A percentile compares a stretch with the other conserved stretches of the same genome.
phyloP scores from a whole-genome alignment of 1,140 invertebrate genomes.

The Drosophila mauritiana region DNA sequence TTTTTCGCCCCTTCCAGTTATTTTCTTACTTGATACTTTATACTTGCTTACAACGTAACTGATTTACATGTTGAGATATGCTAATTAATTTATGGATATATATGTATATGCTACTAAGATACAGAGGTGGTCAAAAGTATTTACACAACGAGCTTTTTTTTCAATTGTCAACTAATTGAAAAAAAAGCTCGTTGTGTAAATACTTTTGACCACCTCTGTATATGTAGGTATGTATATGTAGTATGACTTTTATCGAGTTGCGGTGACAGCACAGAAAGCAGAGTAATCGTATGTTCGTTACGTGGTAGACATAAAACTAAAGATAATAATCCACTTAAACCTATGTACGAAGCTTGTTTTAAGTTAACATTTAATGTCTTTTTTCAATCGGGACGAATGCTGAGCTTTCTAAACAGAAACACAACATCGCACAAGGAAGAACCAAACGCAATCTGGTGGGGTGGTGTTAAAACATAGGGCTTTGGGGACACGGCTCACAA shows the following conservation, averaged over 20 bases:
- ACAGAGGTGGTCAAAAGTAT: no score
- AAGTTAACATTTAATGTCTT: slow-evolving; percentile 68
- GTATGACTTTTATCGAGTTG: slow-evolving; percentile 71
- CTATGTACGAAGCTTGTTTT: neutral
- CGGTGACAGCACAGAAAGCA: slow-evolving; percentile 35
- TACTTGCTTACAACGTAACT: slow-evolving; percentile 28
- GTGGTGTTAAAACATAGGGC: neutral
- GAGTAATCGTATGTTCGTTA: slow-evolving; percentile 21
- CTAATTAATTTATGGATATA: slow-evolving; percentile 18
- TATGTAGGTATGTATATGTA: slow-evolving; percentile 24
- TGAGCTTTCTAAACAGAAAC: slow-evolving; percentile 18
- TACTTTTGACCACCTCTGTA: no score
- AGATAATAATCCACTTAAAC: slow-evolving; percentile 24
- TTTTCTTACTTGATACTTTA: slow-evolving; percentile 7
- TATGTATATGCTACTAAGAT: slow-evolving; percentile 35
- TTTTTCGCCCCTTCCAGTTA: neutral
- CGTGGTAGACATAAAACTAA: slow-evolving; percentile 25
- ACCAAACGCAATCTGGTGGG: slow-evolving; percentile 17
- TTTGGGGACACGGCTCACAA: neutral
- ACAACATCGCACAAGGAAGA: slow-evolving; percentile 18
- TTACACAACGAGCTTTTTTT: no score
- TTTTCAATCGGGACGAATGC: slow-evolving; percentile 68
- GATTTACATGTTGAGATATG: slow-evolving; percentile 49
- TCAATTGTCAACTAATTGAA: no score
- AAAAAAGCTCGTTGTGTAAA: no score